A percentile compares a stretch with the other conserved stretches of the same genome.
Conservation (phyloP, 2,113 vertebrate species). For the Synodontis membranacea region DNA sequence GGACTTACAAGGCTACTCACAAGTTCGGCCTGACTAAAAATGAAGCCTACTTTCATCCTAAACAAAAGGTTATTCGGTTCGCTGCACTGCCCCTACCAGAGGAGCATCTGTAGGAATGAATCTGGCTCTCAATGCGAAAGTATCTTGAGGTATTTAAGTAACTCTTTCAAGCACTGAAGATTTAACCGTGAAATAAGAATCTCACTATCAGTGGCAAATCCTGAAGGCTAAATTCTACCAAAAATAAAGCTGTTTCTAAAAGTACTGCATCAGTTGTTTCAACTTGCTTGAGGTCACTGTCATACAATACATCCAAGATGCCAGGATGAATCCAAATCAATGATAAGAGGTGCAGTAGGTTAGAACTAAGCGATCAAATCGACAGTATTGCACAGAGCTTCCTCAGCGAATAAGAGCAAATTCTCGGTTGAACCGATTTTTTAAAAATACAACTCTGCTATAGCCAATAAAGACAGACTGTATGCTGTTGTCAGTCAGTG, state of each 20-base stretch:
- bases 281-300: slow-evolving; percentile 55
- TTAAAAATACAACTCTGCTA: slow-evolving; percentile 15
- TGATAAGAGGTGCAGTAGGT: slow-evolving; percentile 37
- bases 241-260: slow-evolving; percentile 47
- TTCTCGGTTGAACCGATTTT: slow-evolving; percentile 20
- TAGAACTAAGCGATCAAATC: slow-evolving; percentile 38
- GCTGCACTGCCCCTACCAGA: slow-evolving; percentile 42
- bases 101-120: slow-evolving; percentile 44
- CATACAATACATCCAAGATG: slow-evolving; percentile 59
- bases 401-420: slow-evolving; percentile 31
- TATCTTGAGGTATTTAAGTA: slow-evolving; percentile 56
- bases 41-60: slow-evolving; percentile 20
- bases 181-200: slow-evolving; percentile 34
- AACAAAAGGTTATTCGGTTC: slow-evolving; percentile 25
- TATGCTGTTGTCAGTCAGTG: slow-evolving; percentile 65
- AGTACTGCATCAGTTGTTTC: slow-evolving; percentile 51
- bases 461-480: slow-evolving; percentile 53
- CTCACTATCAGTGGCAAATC: slow-evolving; percentile 27
- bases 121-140: slow-evolving; percentile 38
- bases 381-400: slow-evolving; percentile 49
- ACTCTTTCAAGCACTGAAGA: slow-evolving; percentile 49
- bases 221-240: slow-evolving; percentile 27
- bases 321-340: slow-evolving; percentile 52
- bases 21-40: slow-evolving; percentile 42
- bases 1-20: slow-evolving; percentile 35